Evolutionary conservation across 2,113 vertebrate genomes (phyloP).

Genomic region (Aegithalos caudatus): DNA sequence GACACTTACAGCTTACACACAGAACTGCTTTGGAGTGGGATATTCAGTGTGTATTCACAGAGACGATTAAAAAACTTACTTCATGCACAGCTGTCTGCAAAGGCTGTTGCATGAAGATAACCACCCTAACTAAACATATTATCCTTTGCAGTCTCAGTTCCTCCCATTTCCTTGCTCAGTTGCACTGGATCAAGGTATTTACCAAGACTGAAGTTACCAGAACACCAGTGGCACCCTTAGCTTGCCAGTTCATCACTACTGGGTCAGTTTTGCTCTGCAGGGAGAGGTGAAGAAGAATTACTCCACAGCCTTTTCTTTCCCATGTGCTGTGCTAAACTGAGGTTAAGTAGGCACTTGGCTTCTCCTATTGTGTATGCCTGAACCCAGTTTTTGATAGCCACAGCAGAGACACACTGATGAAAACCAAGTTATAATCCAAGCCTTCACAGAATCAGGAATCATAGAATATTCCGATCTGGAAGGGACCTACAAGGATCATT

Average conservation of each 20-base stretch:
- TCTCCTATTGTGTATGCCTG: neutral
- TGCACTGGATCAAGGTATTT: neutral
- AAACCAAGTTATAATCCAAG: neutral
- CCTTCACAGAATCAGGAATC: neutral
- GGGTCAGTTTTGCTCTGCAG: neutral
- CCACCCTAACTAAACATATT: neutral
- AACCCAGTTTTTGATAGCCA: neutral
- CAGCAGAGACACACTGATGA: neutral
- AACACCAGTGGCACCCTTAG: neutral
- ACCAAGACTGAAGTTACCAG: neutral
- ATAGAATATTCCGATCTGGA: neutral
- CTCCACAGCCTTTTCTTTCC: neutral
- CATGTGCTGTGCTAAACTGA: neutral
- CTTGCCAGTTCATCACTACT: neutral
- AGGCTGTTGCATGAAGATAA: neutral
- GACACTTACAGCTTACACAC: neutral
- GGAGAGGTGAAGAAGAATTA: neutral
- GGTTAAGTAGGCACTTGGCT: conserved; percentile 19
- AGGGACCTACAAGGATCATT: neutral
- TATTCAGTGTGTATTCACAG: neutral
- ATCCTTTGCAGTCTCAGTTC: neutral
- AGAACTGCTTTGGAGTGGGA: neutral
- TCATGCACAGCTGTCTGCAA: neutral
- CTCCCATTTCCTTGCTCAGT: neutral
- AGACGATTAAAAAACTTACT: neutral